Evolutionary conservation across 2,888 invertebrate species (phyloP), one percentile per base, ranked within the genome.

Genomic region (Argyresthia goedartella): DNA sequence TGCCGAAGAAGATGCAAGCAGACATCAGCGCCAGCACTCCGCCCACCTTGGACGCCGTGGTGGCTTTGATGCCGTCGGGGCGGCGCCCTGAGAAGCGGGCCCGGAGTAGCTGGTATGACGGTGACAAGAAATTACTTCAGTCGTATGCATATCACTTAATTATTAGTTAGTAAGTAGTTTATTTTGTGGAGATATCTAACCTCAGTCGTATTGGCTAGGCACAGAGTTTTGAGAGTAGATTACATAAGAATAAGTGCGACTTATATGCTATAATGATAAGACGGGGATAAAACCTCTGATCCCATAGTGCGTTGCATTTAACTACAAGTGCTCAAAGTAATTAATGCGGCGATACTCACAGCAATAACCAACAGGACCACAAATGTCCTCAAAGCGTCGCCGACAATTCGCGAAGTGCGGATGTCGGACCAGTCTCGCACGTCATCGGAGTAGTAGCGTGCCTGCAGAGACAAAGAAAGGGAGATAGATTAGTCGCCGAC

Each of bases 281-380:
- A n/a, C n/a, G n/a, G n/a, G n/a, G n/a, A n/a, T n/a, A n/a, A n/a
- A n/a, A n/a, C n/a, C n/a, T n/a, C n/a, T n/a, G n/a, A n/a, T n/a
- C n/a, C n/a, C n/a, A n/a, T n/a, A n/a, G n/a, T n/a, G n/a, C n/a
- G n/a, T n/a, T n/a, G n/a, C n/a, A n/a, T n/a, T n/a, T n/a, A n/a
- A n/a, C n/a, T n/a, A n/a, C n/a, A n/a, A n/a, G n/a, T n/a, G n/a
- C 36, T 8, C 36, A 36, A 36, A 36, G 36, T 8, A 36, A 9
- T 7, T 36, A 8, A 48, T 35, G 14, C 4, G 36, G 13, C 34
- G n/a, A n/a, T n/a, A 50, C 73, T 69, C 63, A 84, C 85, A 69
- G 77, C 72, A 1, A 84, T 73, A 39, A 84, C 81, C 65, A 80
- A 84, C 35, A 85, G 73, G 56, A 85, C 76, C 58, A 82, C 77